Base-by-base conservation (phyloP, 2,888 invertebrate genomes). In the Sussaba pulchella region DNA sequence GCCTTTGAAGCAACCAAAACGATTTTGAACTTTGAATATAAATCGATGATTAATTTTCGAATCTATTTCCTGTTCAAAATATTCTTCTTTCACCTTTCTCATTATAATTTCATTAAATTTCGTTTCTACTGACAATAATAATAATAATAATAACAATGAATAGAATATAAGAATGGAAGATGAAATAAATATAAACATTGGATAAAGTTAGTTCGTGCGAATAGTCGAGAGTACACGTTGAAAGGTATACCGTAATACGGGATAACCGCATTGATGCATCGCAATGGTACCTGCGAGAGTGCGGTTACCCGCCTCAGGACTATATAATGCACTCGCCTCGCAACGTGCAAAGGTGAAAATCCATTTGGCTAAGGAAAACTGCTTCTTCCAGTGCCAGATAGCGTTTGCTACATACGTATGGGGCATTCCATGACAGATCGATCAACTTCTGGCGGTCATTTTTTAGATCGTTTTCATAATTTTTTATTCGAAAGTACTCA, bases 281-380 rank as follows among this genome's bases (percentile, higher is more conserved):
- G 70, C 14, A 43, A 26, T 19, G 26, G 19, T 54, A 43, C 19
- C 12, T 43, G 70, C 43, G 45, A 57, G 70, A 70, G 70, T 70
- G 70, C 41, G 17, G 45, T 57, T 70, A 43, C 45, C 43, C 70
- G 45, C 31, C 57, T 12, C 43, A 26, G 19, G 70, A 70, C 26
- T 54, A 54, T 73, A 81, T 77, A 81, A 73, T 77, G 77, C 57
- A 57, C 31, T 57, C 59, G 21, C 63, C 63, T 31, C 45, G 26
- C 73, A 10, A 63, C 19, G 69, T 70, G 79, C 64, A 67, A 73
- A 78, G 83, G 80, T 81, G 81, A 83, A 83, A 83, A 83, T 83
- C 73, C 81, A 83, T 81, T 81, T 81, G 81, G 81, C 73, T 78
- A 81, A 81, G 81, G 76, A 78, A 81, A 83, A 78, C 81, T 76